Evolutionary conservation across 2,113 vertebrate species (phyloP), one percentile per base, ranked within the genome.

Genomic region (Cololabis saira): DNA sequence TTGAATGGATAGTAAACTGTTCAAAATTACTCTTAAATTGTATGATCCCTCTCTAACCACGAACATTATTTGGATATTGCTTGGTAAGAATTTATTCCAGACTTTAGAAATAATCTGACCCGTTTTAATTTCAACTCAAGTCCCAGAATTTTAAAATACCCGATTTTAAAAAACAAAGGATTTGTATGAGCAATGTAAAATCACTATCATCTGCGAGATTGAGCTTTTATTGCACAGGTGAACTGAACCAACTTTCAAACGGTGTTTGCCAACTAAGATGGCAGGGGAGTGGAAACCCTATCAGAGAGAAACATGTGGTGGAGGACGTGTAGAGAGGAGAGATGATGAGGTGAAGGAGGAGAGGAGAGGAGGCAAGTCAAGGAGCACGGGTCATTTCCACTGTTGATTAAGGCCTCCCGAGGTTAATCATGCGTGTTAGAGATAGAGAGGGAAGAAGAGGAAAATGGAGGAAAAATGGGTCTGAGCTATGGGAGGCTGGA

Each of bases 301-400:
- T 71, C 49, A 42, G 44, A 5, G 30, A 61, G 43, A 61, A 71
- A 27, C 41, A 47, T 33, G 65, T 3, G 37, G 44, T 47, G 58
- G 54, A 76, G 59, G 71, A 69, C 18, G 10, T 16, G 64, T 16
- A 22, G 70, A 69, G 53, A 58, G 41, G 45, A 49, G 59, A 67
- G 76, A 43, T 43, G 74, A 74, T 67, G 80, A 67, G 80, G 45
- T 70, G 74, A 81, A 62, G 79, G 74, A 80, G 65, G 40, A 67
- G 43, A 65, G 73, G 5, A 21, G 57, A 40, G 50, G 68, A 75
- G 76, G 76, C 71, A 80, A 78, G 83, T 84, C 81, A 81, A 84
- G 81, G 82, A 90, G 87, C 88, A 85, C 59, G 83, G 89, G 90
- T 91, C 90, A 92, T 92, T 91, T 91, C 87, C 85, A 90, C 82